Percentiles rank a stretch among this genome's conserved stretches.
phyloP scores from a whole-genome alignment of 2,888 invertebrate genomes.

The Philopedon plagiatum region DNA sequence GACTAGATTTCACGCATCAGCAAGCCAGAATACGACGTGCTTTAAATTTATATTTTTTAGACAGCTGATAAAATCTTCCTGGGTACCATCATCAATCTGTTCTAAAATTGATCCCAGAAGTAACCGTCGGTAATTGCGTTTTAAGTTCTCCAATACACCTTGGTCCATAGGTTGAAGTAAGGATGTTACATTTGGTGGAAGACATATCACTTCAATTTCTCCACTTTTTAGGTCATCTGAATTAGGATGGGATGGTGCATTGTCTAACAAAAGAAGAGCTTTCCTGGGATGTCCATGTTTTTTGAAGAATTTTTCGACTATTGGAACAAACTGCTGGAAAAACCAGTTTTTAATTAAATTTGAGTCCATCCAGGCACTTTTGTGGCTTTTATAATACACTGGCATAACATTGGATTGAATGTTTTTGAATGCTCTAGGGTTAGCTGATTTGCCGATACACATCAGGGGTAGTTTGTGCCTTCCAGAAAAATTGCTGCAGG shows the following conservation, averaged over 20 bases:
- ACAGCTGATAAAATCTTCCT: not conserved
- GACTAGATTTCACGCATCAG: constrained; percentile 5
- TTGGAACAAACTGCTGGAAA: constrained; percentile 14
- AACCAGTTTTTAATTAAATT: constrained; percentile 17
- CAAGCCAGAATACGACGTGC: not conserved
- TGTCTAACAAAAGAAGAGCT: constrained; percentile 20
- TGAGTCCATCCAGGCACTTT: constrained; percentile 11
- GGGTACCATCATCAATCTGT: not conserved
- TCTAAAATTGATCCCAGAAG: constrained; percentile 3
- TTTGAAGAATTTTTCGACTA: constrained; percentile 19
- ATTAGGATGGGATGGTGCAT: constrained; percentile 18
- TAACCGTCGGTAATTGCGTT: not conserved
- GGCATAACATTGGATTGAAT: not conserved
- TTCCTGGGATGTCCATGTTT: constrained; percentile 9
- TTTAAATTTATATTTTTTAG: not conserved
- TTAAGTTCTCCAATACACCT: not conserved
- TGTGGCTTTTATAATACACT: constrained; percentile 18
- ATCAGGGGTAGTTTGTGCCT: constrained; percentile 11
- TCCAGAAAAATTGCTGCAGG: constrained; percentile 11
- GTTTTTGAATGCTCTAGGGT: constrained; percentile 5
- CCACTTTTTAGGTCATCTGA: constrained; percentile 8
- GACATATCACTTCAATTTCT: constrained; percentile 13
- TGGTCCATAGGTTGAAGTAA: constrained; percentile 7
- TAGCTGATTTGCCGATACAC: constrained; percentile 7
- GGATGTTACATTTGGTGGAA: constrained; percentile 17